Base-by-base conservation (phyloP, 2,797 vertebrate genomes). In the Rhyacichthys aspro region DNA sequence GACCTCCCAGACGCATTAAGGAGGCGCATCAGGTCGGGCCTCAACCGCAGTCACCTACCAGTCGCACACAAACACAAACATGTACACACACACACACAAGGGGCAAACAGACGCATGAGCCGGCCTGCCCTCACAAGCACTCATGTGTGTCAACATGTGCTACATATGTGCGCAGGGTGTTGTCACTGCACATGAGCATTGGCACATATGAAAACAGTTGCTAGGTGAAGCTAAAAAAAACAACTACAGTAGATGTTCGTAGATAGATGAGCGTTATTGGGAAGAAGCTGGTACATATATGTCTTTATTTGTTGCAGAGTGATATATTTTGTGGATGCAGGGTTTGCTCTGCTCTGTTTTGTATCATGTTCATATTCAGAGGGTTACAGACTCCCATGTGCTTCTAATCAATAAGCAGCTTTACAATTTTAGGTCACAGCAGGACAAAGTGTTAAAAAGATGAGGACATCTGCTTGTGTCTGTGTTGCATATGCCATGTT, bases 1-100 rank as follows among this genome's bases (percentile, higher is more conserved):
- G 91, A 93, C 91, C 92, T 93, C 92, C 92, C 92, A 90, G 83
- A 85, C 75, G 71, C 88, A 81, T 79, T 72, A 70, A 83, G 86
- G 75, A 83, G 74, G 73, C 84, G 77, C 43, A 42, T 69, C 81
- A 81, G 82, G 81, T 79, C 85, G 71, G 84, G 86, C 79, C 83
- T 73, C 74, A 63, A 81, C 84, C 83, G 67, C 79, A 86, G 75
- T 70, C 84, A 79, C 80, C 74, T 53, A 53, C 50, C 50, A 39
- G 37, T 78, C 63, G 7, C 61, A 54, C 67, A 67, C 81, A 83
- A 81, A 84, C 75, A 76, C 77, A 37, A 73, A 79, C 72, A 69
- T 59, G 43, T 46, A 62, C 64, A 74, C 85, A 84, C 82, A 86
- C 67, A n/a, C n/a, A n/a, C n/a, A n/a, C n/a, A n/a, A n/a, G 78